Base-by-base conservation (phyloP, 2,797 vertebrate genomes). In the Pipistrellus pygmaeus region DNA sequence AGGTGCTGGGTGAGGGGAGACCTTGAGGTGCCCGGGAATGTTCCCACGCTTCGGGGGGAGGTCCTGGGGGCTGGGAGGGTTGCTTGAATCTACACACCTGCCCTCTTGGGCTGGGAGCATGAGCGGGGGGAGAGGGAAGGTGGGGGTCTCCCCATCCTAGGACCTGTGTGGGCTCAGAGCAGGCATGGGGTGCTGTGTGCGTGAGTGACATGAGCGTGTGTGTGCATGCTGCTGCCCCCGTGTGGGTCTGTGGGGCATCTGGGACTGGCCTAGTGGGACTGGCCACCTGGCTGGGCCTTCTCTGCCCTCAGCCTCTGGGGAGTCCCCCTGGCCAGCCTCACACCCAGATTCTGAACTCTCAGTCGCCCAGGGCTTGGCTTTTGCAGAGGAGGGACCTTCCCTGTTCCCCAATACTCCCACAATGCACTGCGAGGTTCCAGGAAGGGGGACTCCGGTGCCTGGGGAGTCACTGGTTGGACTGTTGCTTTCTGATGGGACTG, bases 391-490 rank as follows among this genome's bases (percentile, higher is more conserved):
- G 41, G 62, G 51, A 20, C 90, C 21, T 88, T 89, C 60, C 35
- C 44, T 80, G n/a, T 76, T 88, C 73, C 77, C 95, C 91, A 78
- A 78, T 98, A 97, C 98, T 97, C 98, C 98, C 99, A 99, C 97
- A 99, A 99, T 99, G 99, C 98, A 97, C 98, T 98, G 99, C 99
- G 98, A 46, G 85, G 93, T 96, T 96, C 96, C 41, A 93, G 92
- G 78, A 81, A 30, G 23, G 55, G 51, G 72, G 71, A 41, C 68
- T 84, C 71, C 71, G 83, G 75, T 75, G 48, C 77, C 90, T 64
- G 92, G 78, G 85, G 96, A 62, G 98, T 99, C 99, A 99, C 99
- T 98, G 99, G 99, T 99, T 99, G 98, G 99, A 99, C 98, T 98
- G 98, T 98, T 97, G 98, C 97, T 98, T 98, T 98, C 97, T 94